A percentile compares a stretch with the other conserved stretches of the same genome.
Evolutionary conservation across 2,888 invertebrate species (phyloP).

Genomic region (Drosophila tripunctata): DNA sequence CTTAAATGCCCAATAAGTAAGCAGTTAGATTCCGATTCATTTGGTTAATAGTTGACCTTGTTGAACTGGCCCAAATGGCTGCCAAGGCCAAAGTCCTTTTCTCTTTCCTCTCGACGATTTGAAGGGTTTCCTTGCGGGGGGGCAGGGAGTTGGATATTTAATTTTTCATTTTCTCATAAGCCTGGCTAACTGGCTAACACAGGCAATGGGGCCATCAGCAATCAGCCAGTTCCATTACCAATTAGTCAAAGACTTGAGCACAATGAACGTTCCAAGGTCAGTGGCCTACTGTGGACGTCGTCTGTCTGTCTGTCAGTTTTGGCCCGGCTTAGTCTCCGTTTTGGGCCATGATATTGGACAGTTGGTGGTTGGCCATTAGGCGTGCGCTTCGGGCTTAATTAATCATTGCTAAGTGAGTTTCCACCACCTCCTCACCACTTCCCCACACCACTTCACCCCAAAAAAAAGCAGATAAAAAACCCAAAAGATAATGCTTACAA

Average conservation of each 20-base stretch:
- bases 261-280: constrained; percentile 35
- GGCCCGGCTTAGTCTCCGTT: constrained; percentile 1
- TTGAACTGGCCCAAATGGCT: background rate
- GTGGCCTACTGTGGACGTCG: constrained; percentile 11
- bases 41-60: constrained; percentile 23
- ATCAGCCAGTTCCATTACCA: constrained; percentile 29
- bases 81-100: constrained; percentile 9
- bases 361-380: constrained; percentile 52
- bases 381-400: constrained; percentile 68
- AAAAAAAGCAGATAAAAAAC: constrained; percentile 6
- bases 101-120: background rate
- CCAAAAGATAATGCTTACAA: background rate
- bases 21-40: constrained; percentile 15
- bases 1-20: constrained; percentile 5
- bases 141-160: constrained; percentile 9
- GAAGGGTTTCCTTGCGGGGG: no score
- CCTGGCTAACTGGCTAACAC: background rate
- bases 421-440: no score
- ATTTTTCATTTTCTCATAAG: constrained; percentile 31
- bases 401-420: constrained; percentile 66
- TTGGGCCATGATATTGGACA: background rate
- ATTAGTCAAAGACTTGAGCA: constrained; percentile 21
- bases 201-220: background rate
- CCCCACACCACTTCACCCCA: no score
- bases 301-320: background rate